Evolutionary conservation across 2,113 vertebrate species (phyloP), one percentile per base, ranked within the genome.

Genomic region (Edolisoma coerulescens): DNA sequence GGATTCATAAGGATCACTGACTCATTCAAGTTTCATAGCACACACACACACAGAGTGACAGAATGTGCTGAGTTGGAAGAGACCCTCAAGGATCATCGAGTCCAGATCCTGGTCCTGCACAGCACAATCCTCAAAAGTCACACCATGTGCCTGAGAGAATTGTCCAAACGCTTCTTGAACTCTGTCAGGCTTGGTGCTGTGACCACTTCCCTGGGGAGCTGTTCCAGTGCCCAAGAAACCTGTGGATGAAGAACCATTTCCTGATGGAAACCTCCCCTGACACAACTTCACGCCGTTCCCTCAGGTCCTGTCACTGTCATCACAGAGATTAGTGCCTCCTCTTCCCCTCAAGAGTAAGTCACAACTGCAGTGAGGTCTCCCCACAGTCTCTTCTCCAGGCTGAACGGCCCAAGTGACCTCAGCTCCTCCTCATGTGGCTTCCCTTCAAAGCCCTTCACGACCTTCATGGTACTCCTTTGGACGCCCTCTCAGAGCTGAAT

Each of bases 111-210:
- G 53, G 11, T 17, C 13, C 32, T 30, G 35, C 67, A 20, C 6
- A 35, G 5, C 7, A 42, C 10, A 8, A 42, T 42, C 37, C 71
- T 42, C 21, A 44, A 50, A 42, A 35, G 32, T 50, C 13, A 35
- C 17, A 59, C 21, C 52, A 11, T 26, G 17, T 42, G 21, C 26
- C 52, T 21, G 11, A 42, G 26, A 42, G 4, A 7, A 32, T 14
- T 67, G 44, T 41, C 20, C 13, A 50, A 75, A 42, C 0, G 0
- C 4, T 57, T 30, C 26, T 7, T 6, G 12, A 35, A 26, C 13
- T 86, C 21, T 10, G 3, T 21, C 32, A 59, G 33, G 21, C 2
- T 39, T 67, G 21, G 32, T 67, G 11, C 26, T 42, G 44, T 50
- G 13, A 50, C 10, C 26, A 9, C 10, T 9, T 7, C 42, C 10